A percentile compares a stretch with the other conserved stretches of the same genome.
These are phyloP conservation scores for Turritopsis rubra DNA, from an alignment of 30 jellyfish, hydroid and myxozoan species.

Conservation along the genomic window DNA sequence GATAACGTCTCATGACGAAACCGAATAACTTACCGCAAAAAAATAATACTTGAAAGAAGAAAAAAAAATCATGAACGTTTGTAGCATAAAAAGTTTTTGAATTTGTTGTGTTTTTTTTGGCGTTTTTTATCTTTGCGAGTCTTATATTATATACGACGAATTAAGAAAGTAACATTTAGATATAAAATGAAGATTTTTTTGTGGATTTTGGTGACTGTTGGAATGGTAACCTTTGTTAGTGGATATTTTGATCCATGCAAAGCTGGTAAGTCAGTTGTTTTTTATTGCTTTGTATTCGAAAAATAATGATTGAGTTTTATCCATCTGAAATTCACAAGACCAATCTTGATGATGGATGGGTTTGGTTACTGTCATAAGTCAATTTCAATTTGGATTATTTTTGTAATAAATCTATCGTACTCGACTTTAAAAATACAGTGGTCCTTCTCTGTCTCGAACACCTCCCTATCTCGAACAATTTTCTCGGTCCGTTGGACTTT, in stretches of 20 bases:
- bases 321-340: too few species aligned
- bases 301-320: too few species aligned
- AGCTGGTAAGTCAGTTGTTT: constrained; percentile 1
- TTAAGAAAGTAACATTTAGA: not conserved
- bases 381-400: too few species aligned
- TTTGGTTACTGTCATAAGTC: too few species aligned
- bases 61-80: not conserved
- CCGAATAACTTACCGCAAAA: not conserved
- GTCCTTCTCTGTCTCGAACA: too few species aligned
- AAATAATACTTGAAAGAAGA: not conserved
- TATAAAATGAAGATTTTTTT: not conserved
- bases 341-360: too few species aligned
- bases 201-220: not conserved
- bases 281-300: too few species aligned
- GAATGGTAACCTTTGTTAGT: not conserved
- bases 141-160: not conserved
- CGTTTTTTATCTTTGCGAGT: not conserved
- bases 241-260: constrained; percentile 13
- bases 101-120: too few species aligned
- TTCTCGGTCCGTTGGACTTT: too few species aligned
- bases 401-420: too few species aligned
- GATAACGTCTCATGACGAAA: constrained; percentile 1
- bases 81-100: not conserved
- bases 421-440: too few species aligned
- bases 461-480: too few species aligned